Percentiles rank a stretch among this genome's conserved stretches.
Evolutionary conservation across 1,140 invertebrate species (phyloP).

Genomic region (Hycleus phaleratus): DNA sequence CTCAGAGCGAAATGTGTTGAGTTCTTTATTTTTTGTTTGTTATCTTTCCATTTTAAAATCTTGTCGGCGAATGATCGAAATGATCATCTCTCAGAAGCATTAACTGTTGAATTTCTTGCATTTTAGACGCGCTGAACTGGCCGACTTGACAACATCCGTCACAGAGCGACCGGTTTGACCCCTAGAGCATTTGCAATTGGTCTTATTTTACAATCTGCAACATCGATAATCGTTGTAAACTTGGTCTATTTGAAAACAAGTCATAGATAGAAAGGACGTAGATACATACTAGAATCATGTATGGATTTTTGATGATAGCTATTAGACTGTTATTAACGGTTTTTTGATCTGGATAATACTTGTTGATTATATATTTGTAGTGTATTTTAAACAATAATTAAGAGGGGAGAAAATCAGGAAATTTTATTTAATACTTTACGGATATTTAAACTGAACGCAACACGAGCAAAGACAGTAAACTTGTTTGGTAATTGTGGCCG

Average conservation of each 20-base stretch:
- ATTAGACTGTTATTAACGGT: conserved; percentile 9
- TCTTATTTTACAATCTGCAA: conserved; percentile 10
- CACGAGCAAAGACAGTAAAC: background rate
- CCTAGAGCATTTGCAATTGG: conserved; percentile 6
- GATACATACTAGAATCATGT: conserved; percentile 6
- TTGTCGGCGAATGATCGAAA: too few species aligned
- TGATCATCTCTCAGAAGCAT: too few species aligned
- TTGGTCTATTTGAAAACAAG: background rate
- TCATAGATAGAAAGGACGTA: conserved; percentile 1
- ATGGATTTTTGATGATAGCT: conserved; percentile 5
- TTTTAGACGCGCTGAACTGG: too few species aligned
- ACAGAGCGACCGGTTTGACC: conserved; percentile 12
- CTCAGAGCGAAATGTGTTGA: too few species aligned
- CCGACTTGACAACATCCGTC: conserved; percentile 11
- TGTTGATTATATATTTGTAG: conserved; percentile 3
- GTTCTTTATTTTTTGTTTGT: too few species aligned
- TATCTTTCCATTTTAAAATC: too few species aligned
- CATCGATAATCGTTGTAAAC: conserved; percentile 10
- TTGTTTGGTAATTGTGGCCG: conserved; percentile 4
- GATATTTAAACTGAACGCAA: background rate
- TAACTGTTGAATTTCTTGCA: too few species aligned
- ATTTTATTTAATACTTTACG: background rate
- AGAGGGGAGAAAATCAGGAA: background rate
- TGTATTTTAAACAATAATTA: background rate
- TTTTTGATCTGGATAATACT: background rate